Percentiles rank a stretch among this genome's conserved stretches.
Evolutionary conservation across 2,797 vertebrate genomes (phyloP).

Genomic region (Sylvia borin): DNA sequence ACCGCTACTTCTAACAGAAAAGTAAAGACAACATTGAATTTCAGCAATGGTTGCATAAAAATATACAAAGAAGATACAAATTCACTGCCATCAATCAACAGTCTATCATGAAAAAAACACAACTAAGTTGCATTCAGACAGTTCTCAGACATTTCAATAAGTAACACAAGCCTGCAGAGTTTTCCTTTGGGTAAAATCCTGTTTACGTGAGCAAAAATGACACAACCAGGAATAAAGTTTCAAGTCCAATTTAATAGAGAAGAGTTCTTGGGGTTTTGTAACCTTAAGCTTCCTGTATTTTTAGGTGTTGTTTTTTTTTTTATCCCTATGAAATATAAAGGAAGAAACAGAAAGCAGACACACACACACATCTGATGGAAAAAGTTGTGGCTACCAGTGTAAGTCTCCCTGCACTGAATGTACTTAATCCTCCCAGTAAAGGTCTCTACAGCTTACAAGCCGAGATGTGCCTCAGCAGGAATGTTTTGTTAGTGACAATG

Average conservation of each 20-base stretch:
- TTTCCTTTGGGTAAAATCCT: background rate
- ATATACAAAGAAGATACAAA: background rate
- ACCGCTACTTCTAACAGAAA: background rate
- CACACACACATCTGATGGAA: background rate
- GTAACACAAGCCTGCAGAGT: background rate
- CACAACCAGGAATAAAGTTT: background rate
- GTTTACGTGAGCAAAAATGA: background rate
- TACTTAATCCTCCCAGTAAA: background rate
- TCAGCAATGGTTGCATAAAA: background rate
- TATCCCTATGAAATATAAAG: background rate
- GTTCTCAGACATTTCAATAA: background rate
- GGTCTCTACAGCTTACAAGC: background rate
- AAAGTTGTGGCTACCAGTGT: background rate
- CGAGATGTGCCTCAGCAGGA: constrained; percentile 2
- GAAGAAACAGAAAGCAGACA: background rate
- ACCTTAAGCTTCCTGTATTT: background rate
- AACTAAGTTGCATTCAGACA: background rate
- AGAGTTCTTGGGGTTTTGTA: background rate
- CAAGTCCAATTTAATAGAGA: background rate
- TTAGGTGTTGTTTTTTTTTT: background rate
- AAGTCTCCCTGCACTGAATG: background rate
- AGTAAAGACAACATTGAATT: background rate
- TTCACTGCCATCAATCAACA: background rate
- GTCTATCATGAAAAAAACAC: background rate
- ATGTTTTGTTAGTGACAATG: background rate